phyloP scores from a whole-genome alignment of 2,113 vertebrate species.

The Cisticola juncidis region DNA sequence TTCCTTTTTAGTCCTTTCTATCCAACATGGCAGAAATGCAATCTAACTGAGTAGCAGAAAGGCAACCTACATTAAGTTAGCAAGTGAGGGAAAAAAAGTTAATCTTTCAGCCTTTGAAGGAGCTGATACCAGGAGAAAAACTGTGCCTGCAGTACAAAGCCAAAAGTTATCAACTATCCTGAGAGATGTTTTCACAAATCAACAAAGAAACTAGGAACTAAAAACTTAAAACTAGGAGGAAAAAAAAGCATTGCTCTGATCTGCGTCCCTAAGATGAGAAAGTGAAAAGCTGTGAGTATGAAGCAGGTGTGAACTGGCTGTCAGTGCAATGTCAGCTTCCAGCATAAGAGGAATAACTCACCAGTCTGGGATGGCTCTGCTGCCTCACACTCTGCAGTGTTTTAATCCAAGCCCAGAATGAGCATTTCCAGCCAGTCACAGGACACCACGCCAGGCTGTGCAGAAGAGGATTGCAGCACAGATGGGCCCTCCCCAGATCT shows the following conservation, averaged over 20 bases:
- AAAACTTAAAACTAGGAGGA: neutral
- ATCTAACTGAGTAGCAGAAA: neutral
- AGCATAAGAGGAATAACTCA: neutral
- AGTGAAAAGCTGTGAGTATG: neutral
- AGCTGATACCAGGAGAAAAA: neutral
- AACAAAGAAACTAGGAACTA: neutral
- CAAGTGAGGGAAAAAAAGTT: neutral
- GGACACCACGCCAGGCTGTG: neutral
- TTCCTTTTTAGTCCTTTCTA: neutral
- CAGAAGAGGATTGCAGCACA: neutral
- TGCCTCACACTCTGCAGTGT: neutral
- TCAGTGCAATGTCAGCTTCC: neutral
- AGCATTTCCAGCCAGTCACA: neutral
- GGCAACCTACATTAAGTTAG: neutral
- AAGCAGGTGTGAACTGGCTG: neutral
- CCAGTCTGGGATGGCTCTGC: neutral
- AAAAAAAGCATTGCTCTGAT: neutral
- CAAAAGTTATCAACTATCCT: neutral
- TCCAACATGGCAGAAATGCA: neutral
- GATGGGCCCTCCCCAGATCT: neutral
- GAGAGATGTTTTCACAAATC: neutral
- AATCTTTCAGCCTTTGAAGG: neutral
- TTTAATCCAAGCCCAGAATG: neutral
- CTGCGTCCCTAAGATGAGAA: neutral
- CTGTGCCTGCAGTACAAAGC: neutral